Evolutionary conservation across 2,113 vertebrate species (phyloP).

Genomic region (Nannospalax galili): DNA sequence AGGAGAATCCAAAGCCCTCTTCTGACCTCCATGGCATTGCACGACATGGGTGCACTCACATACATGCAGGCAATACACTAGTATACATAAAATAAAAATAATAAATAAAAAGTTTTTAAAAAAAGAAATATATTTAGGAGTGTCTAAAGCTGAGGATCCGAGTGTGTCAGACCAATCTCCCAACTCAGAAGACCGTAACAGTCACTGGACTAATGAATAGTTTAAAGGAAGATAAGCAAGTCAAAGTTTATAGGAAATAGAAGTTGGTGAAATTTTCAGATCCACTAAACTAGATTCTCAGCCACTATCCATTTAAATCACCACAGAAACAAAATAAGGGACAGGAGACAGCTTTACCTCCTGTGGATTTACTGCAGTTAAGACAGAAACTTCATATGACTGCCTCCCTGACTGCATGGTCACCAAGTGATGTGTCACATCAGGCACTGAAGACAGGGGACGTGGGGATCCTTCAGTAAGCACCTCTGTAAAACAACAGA

Average conservation of each 20-base stretch:
- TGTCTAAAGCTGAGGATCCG: neutral
- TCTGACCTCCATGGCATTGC: neutral
- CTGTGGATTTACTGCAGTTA: constrained; percentile 85
- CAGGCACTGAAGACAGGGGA: constrained; percentile 82
- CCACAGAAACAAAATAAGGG: constrained; percentile 34
- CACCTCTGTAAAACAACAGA: constrained; percentile 78
- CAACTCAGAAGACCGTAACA: neutral
- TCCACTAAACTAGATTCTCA: constrained; percentile 2
- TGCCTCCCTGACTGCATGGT: constrained; percentile 89
- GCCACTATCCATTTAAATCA: neutral
- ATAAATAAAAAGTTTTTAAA: neutral
- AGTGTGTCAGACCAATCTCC: neutral
- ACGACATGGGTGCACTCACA: neutral
- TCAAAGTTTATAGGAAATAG: constrained; percentile 28
- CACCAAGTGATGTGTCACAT: constrained; percentile 89
- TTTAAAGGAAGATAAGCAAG: constrained; percentile 36
- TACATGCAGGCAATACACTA: neutral
- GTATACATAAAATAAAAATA: too few species aligned
- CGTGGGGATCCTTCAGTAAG: constrained; percentile 77
- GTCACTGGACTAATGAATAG: neutral
- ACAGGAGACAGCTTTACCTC: constrained; percentile 66
- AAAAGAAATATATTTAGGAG: neutral
- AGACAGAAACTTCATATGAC: constrained; percentile 87
- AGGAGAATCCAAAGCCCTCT: neutral
- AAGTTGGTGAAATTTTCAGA: constrained; percentile 18